Percentiles rank a stretch among this genome's conserved stretches.
Evolutionary conservation across 2,797 vertebrate species (phyloP).

Genomic region (Menidia menidia): DNA sequence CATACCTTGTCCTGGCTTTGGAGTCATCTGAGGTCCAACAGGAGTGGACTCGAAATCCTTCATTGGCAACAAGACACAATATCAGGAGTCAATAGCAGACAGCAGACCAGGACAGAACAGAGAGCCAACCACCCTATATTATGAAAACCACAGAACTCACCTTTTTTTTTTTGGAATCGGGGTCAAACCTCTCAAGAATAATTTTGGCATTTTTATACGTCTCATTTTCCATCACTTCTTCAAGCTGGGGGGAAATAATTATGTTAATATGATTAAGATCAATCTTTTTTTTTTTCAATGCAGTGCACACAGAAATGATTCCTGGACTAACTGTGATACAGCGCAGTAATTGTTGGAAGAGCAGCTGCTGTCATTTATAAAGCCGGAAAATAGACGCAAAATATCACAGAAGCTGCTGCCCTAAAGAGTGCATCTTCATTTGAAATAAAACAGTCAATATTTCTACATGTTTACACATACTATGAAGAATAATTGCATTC

Average conservation of each 20-base stretch:
- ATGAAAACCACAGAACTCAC: conserved; percentile 76
- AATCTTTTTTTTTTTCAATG: conserved; percentile 2
- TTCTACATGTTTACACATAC: conserved; percentile 98
- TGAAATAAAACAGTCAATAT: conserved; percentile 89
- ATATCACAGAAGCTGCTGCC: conserved; percentile 26
- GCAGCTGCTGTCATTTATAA: conserved; percentile 38
- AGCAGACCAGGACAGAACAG: background rate
- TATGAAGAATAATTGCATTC: conserved; percentile 99
- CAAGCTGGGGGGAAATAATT: conserved; percentile 84
- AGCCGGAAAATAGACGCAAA: conserved; percentile 19
- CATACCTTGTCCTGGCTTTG: conserved; percentile 95
- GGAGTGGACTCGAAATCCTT: conserved; percentile 89
- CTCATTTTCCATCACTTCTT: conserved; percentile 99
- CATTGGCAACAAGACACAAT: conserved; percentile 57
- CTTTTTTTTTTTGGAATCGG: conserved; percentile 90
- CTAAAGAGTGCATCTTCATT: conserved; percentile 81
- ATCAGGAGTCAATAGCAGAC: conserved; percentile 1
- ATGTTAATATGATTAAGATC: conserved; percentile 7
- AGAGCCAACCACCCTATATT: background rate
- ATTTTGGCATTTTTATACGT: conserved; percentile 98
- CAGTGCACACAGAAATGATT: conserved; percentile 3
- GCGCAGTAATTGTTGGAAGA: conserved; percentile 29
- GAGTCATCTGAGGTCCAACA: conserved; percentile 84
- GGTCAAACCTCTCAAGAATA: conserved; percentile 98
- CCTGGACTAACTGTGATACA: conserved; percentile 6